phyloP scores from a whole-genome alignment of 2,888 invertebrate species.

The Platycheirus rosarum region DNA sequence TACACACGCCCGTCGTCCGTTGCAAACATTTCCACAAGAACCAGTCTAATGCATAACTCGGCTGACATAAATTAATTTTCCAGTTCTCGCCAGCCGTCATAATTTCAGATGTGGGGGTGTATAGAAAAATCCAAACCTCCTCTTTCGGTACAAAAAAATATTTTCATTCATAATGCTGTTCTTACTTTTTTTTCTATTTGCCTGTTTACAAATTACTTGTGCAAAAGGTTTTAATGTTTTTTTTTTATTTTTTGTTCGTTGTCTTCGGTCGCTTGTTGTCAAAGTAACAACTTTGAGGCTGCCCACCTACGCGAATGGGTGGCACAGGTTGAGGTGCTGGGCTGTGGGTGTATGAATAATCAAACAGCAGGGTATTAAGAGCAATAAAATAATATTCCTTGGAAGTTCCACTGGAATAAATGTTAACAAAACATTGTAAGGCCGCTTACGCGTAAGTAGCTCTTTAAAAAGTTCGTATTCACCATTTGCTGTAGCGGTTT shows the following conservation, averaged over 20 bases:
- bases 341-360: constrained; percentile 39
- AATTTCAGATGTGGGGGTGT: constrained; percentile 21
- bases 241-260: constrained; percentile 9
- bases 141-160: constrained; percentile 9
- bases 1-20: background rate
- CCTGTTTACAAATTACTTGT: constrained; percentile 23
- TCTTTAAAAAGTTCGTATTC: constrained; percentile 18
- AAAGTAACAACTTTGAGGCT: constrained; percentile 39
- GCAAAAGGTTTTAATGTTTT: constrained; percentile 29
- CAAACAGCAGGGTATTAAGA: constrained; percentile 33
- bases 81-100: background rate
- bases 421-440: constrained; percentile 37
- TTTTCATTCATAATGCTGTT: constrained; percentile 58
- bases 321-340: constrained; percentile 35
- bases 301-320: constrained; percentile 38
- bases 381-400: constrained; percentile 18
- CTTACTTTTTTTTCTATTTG: constrained; percentile 23
- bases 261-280: constrained; percentile 37
- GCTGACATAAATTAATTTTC: constrained; percentile 14
- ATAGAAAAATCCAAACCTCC: constrained; percentile 28
- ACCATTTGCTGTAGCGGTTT: background rate
- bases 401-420: constrained; percentile 44
- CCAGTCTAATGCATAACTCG: background rate
- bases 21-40: background rate
- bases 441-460: constrained; percentile 22